Conservation (phyloP, 2,797 vertebrate species). For the Borostomias antarcticus region DNA sequence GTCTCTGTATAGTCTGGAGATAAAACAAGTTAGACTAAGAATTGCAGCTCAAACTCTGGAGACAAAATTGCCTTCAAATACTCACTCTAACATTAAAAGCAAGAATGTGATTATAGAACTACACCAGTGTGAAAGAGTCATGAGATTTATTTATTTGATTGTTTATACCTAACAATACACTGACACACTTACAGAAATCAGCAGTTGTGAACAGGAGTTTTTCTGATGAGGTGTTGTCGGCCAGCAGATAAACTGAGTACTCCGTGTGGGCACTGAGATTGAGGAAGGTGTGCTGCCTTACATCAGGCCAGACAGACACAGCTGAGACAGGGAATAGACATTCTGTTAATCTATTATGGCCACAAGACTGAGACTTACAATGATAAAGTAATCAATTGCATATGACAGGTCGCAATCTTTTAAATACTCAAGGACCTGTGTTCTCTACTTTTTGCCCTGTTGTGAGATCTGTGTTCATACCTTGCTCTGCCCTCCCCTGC, state of each 20-base stretch:
- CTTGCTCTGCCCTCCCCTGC: neutral
- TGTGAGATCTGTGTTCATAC: too few relatives aligned
- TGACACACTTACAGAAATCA: constrained; percentile 46
- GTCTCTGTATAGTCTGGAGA: constrained; percentile 49
- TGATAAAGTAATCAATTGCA: too few relatives aligned
- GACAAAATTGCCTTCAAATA: neutral
- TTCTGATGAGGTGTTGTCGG: constrained; percentile 31
- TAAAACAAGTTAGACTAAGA: neutral
- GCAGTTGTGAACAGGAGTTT: constrained; percentile 38
- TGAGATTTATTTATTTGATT: too few relatives aligned
- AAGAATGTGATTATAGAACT: too few relatives aligned
- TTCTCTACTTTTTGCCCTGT: neutral
- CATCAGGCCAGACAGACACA: constrained; percentile 53
- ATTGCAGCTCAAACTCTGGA: neutral
- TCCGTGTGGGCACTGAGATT: constrained; percentile 46
- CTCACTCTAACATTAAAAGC: neutral
- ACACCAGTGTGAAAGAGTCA: too few relatives aligned
- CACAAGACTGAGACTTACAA: neutral
- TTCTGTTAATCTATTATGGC: neutral
- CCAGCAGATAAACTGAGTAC: constrained; percentile 60
- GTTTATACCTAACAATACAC: too few relatives aligned
- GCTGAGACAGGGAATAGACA: constrained; percentile 33
- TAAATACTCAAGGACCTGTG: too few relatives aligned
- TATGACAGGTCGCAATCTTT: too few relatives aligned
- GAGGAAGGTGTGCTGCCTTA: constrained; percentile 44